Base-by-base conservation (phyloP, 2,888 invertebrate genomes). In the Rosalia funebris region DNA sequence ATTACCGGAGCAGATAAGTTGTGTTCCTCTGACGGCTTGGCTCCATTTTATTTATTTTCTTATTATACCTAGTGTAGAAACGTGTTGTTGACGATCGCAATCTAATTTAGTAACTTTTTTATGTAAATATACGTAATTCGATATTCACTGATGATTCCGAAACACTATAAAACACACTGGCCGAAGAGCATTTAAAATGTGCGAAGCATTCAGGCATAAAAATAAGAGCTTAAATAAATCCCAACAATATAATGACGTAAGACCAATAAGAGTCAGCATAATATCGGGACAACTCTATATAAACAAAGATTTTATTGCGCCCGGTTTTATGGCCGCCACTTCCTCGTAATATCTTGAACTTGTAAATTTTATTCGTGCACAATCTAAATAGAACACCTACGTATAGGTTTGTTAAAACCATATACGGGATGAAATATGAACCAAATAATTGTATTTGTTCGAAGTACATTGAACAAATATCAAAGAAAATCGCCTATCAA, bases 311-410 rank as follows among this genome's bases (percentile, higher is more conserved):
- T 46, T 46, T 46, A 46, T 46, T 32, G 15, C 46, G n/a, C 1
- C 5, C 15, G 10, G 32, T 46, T 46, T 46, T 46, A 46, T 32
- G 25, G 32, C 7, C n/a, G 2, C 12, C 7, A 44, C 46, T 46
- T 46, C 46, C 46, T 44, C 46, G 31, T 46, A 46, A 46, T 32
- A 32, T 46, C 46, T 46, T 32, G 46, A 32, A 46, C 46, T 46
- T 46, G 42, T 42, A 31, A 45, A 45, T 45, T 45, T 45, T 45
- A 45, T 45, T 45, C 32, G 20, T 20, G 46, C 10, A 16, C 32
- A 46, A 46, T 46, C 46, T 46, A 32, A 46, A 46, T 46, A 14
- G 46, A 5, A 10, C 46, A 32, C 46, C 46, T 25, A 46, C 46
- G 32, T 16, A 1, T 7, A 10, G 1, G 17, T 46, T 31, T 32